Conservation (phyloP, 2,797 vertebrate species). For the Synaphobranchus kaupii region DNA sequence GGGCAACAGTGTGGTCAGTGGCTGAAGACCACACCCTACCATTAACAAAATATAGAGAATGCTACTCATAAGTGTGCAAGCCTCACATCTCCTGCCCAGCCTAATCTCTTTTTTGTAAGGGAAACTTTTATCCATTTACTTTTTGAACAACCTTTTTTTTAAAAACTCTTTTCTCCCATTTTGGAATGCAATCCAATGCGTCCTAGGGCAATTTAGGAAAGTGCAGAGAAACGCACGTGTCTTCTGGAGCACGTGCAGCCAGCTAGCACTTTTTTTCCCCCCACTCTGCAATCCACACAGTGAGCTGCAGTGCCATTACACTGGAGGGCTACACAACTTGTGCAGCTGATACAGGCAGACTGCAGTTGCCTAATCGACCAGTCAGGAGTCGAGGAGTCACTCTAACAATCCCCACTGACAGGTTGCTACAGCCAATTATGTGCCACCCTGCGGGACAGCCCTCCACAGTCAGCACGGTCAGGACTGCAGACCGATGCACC, state of each 20-base stretch:
- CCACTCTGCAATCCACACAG: too few relatives aligned
- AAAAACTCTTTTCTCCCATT: background rate
- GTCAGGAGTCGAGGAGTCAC: background rate
- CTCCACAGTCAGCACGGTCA: background rate
- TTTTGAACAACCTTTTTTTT: background rate
- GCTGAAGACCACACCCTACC: conserved; percentile 13
- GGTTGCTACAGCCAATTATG: background rate
- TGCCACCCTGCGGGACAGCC: background rate
- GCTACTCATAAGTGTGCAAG: conserved; percentile 19
- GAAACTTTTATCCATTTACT: background rate
- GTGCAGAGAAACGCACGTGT: background rate
- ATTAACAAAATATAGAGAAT: conserved; percentile 22
- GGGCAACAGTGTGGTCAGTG: background rate
- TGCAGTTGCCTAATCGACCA: background rate
- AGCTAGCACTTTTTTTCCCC: background rate
- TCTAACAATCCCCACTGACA: background rate
- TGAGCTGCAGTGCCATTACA: background rate
- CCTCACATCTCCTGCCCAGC: conserved; percentile 7
- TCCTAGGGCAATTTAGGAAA: background rate
- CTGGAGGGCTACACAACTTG: background rate
- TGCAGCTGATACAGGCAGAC: background rate
- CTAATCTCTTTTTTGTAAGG: background rate
- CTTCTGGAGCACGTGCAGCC: background rate
- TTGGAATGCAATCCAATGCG: background rate
- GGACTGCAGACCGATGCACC: background rate